Conservation (phyloP, 2,113 vertebrate species). For the Malaclemys terrapin region DNA sequence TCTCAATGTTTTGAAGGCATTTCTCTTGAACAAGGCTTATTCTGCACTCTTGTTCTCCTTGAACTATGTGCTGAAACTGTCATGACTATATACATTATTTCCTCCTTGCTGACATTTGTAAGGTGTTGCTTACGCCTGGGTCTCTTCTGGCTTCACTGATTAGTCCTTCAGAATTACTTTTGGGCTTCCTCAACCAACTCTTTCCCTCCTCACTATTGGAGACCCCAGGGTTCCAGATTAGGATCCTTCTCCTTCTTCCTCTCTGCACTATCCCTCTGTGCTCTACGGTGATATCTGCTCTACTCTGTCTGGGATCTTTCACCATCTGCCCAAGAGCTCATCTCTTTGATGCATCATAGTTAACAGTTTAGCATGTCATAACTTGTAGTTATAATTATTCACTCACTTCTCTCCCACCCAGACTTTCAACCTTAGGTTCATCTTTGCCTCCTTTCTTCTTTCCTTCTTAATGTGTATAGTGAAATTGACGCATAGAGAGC, state of each 20-base stretch:
- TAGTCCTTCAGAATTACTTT: too few relatives aligned
- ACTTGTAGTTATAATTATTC: not conserved
- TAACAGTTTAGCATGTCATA: not conserved
- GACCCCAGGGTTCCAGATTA: too few relatives aligned
- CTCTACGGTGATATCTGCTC: not conserved
- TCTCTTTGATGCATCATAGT: not conserved
- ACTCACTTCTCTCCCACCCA: not conserved
- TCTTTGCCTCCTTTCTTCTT: not conserved
- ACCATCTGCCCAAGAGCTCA: not conserved
- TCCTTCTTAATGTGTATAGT: not conserved
- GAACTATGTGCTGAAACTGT: not conserved
- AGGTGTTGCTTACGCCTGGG: too few relatives aligned
- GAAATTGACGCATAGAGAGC: not conserved
- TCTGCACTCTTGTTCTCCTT: not conserved
- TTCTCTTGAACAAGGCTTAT: not conserved
- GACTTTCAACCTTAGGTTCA: not conserved
- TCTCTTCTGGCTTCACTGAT: too few relatives aligned
- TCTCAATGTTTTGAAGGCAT: not conserved
- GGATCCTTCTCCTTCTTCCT: not conserved
- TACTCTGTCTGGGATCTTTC: not conserved
- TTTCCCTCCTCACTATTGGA: too few relatives aligned
- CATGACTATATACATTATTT: not conserved
- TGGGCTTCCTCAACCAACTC: too few relatives aligned
- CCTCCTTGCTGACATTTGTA: not conserved
- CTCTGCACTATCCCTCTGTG: not conserved